phyloP scores from a whole-genome alignment of 1,140 invertebrate genomes.

The Gryon sp. region DNA sequence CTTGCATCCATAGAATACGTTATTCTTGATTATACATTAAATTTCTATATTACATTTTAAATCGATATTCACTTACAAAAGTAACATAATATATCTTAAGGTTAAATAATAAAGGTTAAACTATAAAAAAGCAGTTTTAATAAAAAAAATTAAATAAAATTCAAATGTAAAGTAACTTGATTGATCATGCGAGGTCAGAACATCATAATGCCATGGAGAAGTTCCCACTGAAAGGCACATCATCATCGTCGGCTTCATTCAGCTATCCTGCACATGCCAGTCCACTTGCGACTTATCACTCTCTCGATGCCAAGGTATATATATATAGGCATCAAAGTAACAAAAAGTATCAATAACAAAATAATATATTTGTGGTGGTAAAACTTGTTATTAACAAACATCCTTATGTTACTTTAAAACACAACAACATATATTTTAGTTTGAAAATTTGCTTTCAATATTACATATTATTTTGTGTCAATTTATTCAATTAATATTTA shows the following conservation, averaged over 20 bases:
- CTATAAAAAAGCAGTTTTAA: background rate
- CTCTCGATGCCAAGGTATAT: constrained; percentile 75
- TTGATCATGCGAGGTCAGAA: constrained; percentile 63
- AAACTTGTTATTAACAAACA: background rate
- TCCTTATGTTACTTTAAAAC: too few species aligned
- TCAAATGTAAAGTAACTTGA: constrained; percentile 2
- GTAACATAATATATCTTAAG: too few species aligned
- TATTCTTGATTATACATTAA: too few species aligned
- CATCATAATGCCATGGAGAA: constrained; percentile 77
- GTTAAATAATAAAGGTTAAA: background rate
- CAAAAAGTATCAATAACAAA: constrained; percentile 23
- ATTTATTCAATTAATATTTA: too few species aligned
- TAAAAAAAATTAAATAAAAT: background rate
- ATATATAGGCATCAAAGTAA: constrained; percentile 67
- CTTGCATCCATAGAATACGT: too few species aligned
- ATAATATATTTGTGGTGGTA: background rate
- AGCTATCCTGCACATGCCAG: constrained; percentile 71
- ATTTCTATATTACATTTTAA: too few species aligned
- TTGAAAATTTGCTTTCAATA: background rate
- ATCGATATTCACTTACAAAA: too few species aligned
- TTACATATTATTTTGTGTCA: too few species aligned
- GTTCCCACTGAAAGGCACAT: constrained; percentile 78
- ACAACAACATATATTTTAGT: too few species aligned
- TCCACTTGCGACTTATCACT: constrained; percentile 75
- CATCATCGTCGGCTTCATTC: constrained; percentile 71